Evolutionary conservation across 2,888 invertebrate genomes (phyloP).

Genomic region (Epinotia demarniana): DNA sequence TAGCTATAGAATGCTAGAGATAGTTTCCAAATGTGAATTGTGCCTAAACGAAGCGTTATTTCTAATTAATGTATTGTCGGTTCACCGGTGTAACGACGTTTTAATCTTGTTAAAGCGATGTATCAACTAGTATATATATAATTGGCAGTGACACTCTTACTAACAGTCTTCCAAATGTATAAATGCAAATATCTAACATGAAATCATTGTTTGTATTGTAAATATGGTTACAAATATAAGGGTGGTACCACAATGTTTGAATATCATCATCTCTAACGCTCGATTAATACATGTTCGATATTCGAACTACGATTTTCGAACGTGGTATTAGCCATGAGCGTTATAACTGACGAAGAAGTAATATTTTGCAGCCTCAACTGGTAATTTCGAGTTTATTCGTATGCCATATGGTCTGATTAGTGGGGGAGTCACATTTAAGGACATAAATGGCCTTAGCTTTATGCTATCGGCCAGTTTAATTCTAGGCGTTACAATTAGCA

Average conservation of each 20-base stretch:
- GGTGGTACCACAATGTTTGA: neutral
- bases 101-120: conserved; percentile 34
- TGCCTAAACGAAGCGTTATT: conserved; percentile 74
- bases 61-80: conserved; percentile 49
- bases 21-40: conserved; percentile 77
- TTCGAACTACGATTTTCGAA: too few species aligned
- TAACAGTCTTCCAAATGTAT: conserved; percentile 26
- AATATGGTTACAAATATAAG: neutral
- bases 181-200: neutral
- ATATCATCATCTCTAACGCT: neutral
- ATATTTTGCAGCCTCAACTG: neutral
- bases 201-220: conserved; percentile 1
- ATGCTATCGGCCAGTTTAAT: conserved; percentile 21
- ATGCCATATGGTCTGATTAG: conserved; percentile 24
- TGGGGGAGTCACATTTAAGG: conserved; percentile 35
- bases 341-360: neutral
- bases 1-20: conserved; percentile 77
- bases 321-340: neutral
- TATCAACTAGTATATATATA: conserved; percentile 31
- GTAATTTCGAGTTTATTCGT: neutral
- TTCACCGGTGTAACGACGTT: conserved; percentile 30
- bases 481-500: conserved; percentile 27
- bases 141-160: conserved; percentile 42
- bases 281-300: too few species aligned
- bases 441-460: conserved; percentile 22